Evolutionary conservation across 2,888 invertebrate species (phyloP).

Genomic region (Celastrina argiolus): DNA sequence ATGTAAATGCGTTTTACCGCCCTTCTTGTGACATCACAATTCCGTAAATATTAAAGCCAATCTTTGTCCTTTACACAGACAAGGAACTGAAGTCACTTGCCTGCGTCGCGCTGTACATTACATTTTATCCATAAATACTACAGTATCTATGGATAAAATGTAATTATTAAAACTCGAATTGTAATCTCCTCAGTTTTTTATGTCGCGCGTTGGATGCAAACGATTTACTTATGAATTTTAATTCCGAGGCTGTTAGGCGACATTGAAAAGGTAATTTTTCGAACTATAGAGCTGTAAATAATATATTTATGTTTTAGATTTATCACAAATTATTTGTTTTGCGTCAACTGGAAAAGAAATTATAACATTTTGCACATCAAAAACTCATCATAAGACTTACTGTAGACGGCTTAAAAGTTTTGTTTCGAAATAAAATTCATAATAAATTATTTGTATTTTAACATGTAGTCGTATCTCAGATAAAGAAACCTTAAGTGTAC

Average conservation of each 20-base stretch:
- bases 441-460: neutral
- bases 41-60: neutral
- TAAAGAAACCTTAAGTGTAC: neutral
- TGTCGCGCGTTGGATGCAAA: neutral
- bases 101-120: slow-evolving; percentile 24
- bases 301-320: neutral
- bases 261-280: neutral
- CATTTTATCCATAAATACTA: slow-evolving; percentile 20
- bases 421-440: neutral
- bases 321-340: neutral
- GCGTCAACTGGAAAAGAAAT: neutral
- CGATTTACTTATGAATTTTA: neutral
- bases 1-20: no score
- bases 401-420: neutral
- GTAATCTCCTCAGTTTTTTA: slow-evolving; percentile 23
- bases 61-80: slow-evolving; percentile 3
- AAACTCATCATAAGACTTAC: neutral
- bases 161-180: slow-evolving; percentile 28
- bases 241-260: neutral
- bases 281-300: neutral
- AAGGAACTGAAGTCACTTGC: slow-evolving; percentile 21
- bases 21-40: neutral
- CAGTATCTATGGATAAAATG: slow-evolving; percentile 22
- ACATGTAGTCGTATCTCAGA: neutral
- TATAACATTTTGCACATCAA: neutral